Conservation (phyloP, 2,888 invertebrate genomes). For the Julus scanicus region DNA sequence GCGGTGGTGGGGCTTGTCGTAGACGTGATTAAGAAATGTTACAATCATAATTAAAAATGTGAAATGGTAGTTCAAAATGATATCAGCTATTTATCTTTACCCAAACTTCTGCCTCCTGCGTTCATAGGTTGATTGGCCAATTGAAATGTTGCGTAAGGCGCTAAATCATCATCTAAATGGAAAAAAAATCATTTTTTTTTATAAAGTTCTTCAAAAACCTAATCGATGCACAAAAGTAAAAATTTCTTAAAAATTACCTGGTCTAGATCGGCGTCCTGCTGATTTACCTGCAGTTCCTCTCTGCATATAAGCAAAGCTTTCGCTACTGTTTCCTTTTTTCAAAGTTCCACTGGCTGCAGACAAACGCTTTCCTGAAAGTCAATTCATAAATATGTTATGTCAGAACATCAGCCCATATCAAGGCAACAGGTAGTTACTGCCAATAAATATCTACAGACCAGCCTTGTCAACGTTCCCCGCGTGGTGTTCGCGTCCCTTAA, state of each 20-base stretch:
- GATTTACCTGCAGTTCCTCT: neutral
- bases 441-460: neutral
- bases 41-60: neutral
- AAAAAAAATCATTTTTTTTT: neutral
- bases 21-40: neutral
- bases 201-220: neutral
- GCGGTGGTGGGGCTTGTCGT: slow-evolving; percentile 1
- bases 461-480: neutral
- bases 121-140: neutral
- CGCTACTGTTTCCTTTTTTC: slow-evolving; percentile 47
- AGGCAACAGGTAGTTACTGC: neutral
- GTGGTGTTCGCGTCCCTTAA: neutral
- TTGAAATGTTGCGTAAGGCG: slow-evolving; percentile 48
- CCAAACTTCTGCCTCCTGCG: too few relatives aligned
- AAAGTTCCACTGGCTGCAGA: neutral
- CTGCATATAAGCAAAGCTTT: slow-evolving; percentile 55
- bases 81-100: neutral
- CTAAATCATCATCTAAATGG: neutral
- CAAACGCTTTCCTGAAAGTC: neutral
- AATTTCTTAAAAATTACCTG: neutral
- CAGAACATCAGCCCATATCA: too few relatives aligned
- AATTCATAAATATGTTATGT: neutral
- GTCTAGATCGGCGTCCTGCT: slow-evolving; percentile 44
- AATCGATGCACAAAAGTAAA: neutral
- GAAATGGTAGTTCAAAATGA: neutral